Evolutionary conservation across 2,797 vertebrate species (phyloP).

Genomic region (Rousettus madagascariensis): DNA sequence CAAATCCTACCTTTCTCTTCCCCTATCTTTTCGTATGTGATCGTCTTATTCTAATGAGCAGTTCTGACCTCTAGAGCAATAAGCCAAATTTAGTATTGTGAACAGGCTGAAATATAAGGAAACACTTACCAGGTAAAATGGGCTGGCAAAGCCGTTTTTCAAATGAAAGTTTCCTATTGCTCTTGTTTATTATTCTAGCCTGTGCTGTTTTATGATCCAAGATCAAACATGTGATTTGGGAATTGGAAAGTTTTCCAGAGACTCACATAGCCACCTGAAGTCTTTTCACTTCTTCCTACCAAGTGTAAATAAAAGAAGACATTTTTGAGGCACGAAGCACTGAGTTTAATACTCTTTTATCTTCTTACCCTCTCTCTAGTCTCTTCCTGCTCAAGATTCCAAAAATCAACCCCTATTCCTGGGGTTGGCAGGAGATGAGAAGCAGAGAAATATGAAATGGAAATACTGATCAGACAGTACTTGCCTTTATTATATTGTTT

Average conservation of each 20-base stretch:
- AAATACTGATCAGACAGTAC: conserved; percentile 71
- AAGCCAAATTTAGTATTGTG: not conserved
- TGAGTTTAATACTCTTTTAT: conserved; percentile 40
- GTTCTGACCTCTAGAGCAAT: not conserved
- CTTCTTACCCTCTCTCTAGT: conserved; percentile 68
- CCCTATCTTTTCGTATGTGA: not conserved
- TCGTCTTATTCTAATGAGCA: not conserved
- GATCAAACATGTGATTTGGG: not conserved
- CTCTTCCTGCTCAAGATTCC: conserved; percentile 75
- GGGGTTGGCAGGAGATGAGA: conserved; percentile 78
- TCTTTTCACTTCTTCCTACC: not conserved
- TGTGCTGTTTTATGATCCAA: not conserved
- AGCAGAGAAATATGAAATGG: conserved; percentile 70
- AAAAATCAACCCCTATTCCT: conserved; percentile 52
- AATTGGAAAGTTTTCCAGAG: not conserved
- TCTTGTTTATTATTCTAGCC: not conserved
- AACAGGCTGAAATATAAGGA: not conserved
- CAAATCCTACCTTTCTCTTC: not conserved
- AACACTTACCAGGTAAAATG: not conserved
- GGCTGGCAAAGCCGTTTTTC: not conserved
- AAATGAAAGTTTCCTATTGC: not conserved
- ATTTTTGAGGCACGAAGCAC: conserved; percentile 65
- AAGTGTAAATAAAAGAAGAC: conserved; percentile 51
- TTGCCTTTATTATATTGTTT: conserved; percentile 77
- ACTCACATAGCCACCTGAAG: not conserved